Evolutionary conservation across 2,113 vertebrate species (phyloP), one percentile per base, ranked within the genome.

Genomic region (Corythoichthys haematopterus): DNA sequence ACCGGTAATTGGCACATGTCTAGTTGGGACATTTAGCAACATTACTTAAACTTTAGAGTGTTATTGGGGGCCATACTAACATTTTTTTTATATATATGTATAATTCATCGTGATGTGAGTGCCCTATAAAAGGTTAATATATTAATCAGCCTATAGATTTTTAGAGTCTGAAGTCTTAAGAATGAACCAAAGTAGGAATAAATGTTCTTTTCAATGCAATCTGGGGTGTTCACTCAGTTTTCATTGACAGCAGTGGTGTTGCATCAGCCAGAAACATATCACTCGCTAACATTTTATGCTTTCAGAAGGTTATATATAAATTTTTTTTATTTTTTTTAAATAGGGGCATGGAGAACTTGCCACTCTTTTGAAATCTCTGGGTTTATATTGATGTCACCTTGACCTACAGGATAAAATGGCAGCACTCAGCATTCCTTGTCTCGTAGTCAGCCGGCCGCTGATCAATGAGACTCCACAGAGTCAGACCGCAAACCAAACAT

Each of bases 391-490:
- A 66, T 66, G 76, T 58, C 60, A 57, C 60, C 65, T 65, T 75
- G 73, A 74, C 40, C 59, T 68, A 67, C 61, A 64, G 56, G 72
- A 81, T 72, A 46, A 83, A 76, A 84, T 78, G 70, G 79, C 76
- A 68, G 67, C 81, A 84, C 79, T 81, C 67, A 76, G 68, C 47
- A 72, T 55, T 77, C 81, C 83, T 69, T 77, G 76, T 83, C 79
- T 83, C 77, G 76, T 80, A 76, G 76, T 64, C 40, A 58, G 58
- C 76, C 80, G 82, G 78, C 64, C 37, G 67, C 68, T 59, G 89
- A 90, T 91, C 87, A 87, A 80, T 80, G 58, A 48, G 79, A 83
- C 79, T 75, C 75, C 66, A 80, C 78, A 52, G 75, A 87, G 84
- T 76, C 83, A 66, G 83, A 82, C 71, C 55, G 53, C 48, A 65